phyloP scores from a whole-genome alignment of 2,797 vertebrate genomes.

The Characodon lateralis region DNA sequence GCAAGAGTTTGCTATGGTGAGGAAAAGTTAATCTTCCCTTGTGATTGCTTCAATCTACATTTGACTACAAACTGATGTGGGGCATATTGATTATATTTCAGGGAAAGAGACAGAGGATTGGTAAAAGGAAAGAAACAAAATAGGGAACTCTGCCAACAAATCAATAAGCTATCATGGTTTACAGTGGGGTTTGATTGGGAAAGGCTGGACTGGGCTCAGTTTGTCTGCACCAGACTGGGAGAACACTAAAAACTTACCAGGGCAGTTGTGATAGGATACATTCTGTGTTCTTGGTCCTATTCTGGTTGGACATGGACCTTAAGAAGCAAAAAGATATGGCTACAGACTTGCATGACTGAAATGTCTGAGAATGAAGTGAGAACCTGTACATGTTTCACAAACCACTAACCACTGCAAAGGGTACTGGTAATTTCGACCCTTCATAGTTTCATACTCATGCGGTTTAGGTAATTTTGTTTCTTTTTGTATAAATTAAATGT shows the following conservation, averaged over 20 bases:
- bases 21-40: conserved; percentile 52
- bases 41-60: conserved; percentile 35
- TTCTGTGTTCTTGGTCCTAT: conserved; percentile 81
- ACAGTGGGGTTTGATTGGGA: conserved; percentile 60
- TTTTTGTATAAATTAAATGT: neutral
- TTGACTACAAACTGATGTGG: conserved; percentile 35
- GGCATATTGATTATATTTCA: conserved; percentile 37
- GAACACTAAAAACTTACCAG: conserved; percentile 78
- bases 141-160: conserved; percentile 40
- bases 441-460: neutral
- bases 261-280: conserved; percentile 80
- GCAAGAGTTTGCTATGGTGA: conserved; percentile 30
- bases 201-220: conserved; percentile 64
- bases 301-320: conserved; percentile 81
- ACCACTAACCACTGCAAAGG: neutral
- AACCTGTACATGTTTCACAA: conserved; percentile 37
- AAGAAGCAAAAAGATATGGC: conserved; percentile 79
- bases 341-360: conserved; percentile 74
- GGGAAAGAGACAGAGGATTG: conserved; percentile 48
- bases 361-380: conserved; percentile 52
- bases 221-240: conserved; percentile 68
- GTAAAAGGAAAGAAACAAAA: conserved; percentile 51
- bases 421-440: neutral
- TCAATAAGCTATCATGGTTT: conserved; percentile 51
- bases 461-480: neutral